Conservation (phyloP, 1,140 invertebrate genomes). For the Tigriopus japonicus region DNA sequence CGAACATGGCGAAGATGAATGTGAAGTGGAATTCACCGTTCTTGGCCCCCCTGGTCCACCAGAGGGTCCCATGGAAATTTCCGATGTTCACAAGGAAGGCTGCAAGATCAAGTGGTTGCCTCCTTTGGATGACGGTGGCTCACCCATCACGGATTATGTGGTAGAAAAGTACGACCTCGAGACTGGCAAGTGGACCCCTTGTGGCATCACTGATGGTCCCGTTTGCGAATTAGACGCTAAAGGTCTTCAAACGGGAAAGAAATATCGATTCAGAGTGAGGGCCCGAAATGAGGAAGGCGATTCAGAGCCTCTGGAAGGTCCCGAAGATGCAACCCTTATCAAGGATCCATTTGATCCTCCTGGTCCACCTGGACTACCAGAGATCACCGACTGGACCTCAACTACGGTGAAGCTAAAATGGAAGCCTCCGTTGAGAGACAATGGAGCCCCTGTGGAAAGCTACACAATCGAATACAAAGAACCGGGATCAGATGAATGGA, state of each 20-base stretch:
- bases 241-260: constrained; percentile 71
- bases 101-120: constrained; percentile 89
- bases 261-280: constrained; percentile 85
- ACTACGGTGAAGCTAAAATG: constrained; percentile 83
- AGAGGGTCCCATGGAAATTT: constrained; percentile 78
- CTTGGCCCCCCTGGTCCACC: constrained; percentile 80
- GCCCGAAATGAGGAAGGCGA: constrained; percentile 90
- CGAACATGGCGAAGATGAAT: constrained; percentile 76
- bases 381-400: constrained; percentile 81
- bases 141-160: constrained; percentile 70
- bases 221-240: constrained; percentile 58
- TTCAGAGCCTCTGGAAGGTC: constrained; percentile 65
- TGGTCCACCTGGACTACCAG: constrained; percentile 69
- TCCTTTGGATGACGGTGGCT: constrained; percentile 81
- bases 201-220: constrained; percentile 44
- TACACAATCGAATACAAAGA: constrained; percentile 79
- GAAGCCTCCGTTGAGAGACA: constrained; percentile 85
- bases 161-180: constrained; percentile 79
- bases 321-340: constrained; percentile 61
- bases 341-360: constrained; percentile 92
- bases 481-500: constrained; percentile 35
- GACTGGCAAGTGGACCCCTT: constrained; percentile 30
- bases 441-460: constrained; percentile 80
- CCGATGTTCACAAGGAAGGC: constrained; percentile 80
- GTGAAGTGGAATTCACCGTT: constrained; percentile 79